Conservation (phyloP, 2,797 vertebrate genomes). For the Zenarchopterus dispar region DNA sequence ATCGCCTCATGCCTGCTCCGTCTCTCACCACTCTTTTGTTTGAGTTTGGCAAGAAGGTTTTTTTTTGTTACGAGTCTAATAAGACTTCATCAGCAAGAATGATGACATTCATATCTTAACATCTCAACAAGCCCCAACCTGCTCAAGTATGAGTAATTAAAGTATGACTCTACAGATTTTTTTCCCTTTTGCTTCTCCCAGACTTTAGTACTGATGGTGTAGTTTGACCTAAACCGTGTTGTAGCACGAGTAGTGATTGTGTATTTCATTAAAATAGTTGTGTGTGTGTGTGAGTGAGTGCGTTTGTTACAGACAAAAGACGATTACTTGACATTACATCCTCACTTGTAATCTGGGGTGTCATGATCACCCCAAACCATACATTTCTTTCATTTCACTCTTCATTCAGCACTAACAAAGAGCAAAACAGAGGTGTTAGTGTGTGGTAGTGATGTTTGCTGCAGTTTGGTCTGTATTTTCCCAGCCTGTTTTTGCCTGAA, state of each 20-base stretch:
- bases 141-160: conserved; percentile 12
- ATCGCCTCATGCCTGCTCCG: conserved; percentile 6
- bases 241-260: neutral
- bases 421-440: neutral
- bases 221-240: conserved; percentile 10
- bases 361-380: neutral
- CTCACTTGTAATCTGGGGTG: neutral
- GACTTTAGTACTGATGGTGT: conserved; percentile 8
- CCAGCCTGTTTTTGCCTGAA: conserved; percentile 36
- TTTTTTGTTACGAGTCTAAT: conserved; percentile 31
- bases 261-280: conserved; percentile 4
- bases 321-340: neutral
- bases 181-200: neutral
- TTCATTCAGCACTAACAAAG: conserved; percentile 1
- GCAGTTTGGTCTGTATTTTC: conserved; percentile 1
- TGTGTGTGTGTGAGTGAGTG: neutral
- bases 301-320: neutral
- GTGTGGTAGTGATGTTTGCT: conserved; percentile 3
- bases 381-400: neutral
- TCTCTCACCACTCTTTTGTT: conserved; percentile 5
- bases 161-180: conserved; percentile 20
- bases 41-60: conserved; percentile 16
- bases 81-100: conserved; percentile 27
- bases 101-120: conserved; percentile 17
- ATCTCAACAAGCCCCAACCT: conserved; percentile 40